A percentile compares a stretch with the other conserved stretches of the same genome.
Evolutionary conservation across 2,113 vertebrate genomes (phyloP).

Genomic region (Syrmaticus mikado): DNA sequence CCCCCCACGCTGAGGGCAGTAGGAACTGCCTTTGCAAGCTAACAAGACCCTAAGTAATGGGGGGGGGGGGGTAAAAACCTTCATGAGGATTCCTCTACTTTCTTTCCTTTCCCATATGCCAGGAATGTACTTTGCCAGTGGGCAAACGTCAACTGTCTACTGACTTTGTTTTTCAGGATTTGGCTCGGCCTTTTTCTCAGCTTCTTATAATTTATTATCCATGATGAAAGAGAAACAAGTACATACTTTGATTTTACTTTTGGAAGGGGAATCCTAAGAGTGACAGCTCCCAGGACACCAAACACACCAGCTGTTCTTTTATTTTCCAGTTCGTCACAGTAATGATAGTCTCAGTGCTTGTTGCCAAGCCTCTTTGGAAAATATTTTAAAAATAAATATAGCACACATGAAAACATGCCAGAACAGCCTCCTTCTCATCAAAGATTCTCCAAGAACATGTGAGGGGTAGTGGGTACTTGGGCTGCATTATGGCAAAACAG

Average conservation of each 20-base stretch:
- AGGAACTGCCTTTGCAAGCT: background rate
- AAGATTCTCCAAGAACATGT: background rate
- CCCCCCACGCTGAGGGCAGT: background rate
- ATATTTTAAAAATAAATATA: slow-evolving; percentile 33
- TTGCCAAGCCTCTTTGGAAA: slow-evolving; percentile 37
- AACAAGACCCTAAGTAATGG: background rate
- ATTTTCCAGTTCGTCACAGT: background rate
- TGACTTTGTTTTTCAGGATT: background rate
- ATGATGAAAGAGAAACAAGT: slow-evolving; percentile 41
- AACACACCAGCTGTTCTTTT: slow-evolving; percentile 41
- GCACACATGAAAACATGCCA: slow-evolving; percentile 26
- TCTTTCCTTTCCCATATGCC: background rate
- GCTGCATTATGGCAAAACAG: background rate
- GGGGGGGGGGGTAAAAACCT: background rate
- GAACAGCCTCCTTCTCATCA: background rate
- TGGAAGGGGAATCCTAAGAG: slow-evolving; percentile 18
- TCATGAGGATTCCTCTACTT: background rate
- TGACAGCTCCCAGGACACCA: slow-evolving; percentile 26
- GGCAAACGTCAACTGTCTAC: background rate
- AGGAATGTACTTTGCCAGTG: background rate
- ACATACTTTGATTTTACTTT: slow-evolving; percentile 39
- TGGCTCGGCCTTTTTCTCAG: slow-evolving; percentile 20
- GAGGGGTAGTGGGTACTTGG: background rate
- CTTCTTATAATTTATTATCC: slow-evolving; percentile 26
- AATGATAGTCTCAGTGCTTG: slow-evolving; percentile 1